Base-by-base conservation (phyloP, 2,113 vertebrate genomes). In the Hippolais icterina region DNA sequence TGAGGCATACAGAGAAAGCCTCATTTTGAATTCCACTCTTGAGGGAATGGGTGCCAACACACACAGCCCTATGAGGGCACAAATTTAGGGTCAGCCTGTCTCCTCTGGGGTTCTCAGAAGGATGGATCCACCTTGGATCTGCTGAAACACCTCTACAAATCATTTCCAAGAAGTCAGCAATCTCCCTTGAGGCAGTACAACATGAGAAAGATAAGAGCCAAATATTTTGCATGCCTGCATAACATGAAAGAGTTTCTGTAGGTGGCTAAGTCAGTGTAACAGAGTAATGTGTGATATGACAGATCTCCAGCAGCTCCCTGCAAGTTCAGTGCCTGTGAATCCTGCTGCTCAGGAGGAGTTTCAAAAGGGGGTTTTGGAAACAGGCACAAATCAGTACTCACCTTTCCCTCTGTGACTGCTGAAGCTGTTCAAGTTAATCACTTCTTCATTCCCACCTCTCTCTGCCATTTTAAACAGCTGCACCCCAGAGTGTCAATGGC, bases 401-500 rank as follows among this genome's bases (percentile, higher is more conserved):
- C 99, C 98, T 98, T 98, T 98, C 68, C 98, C 98, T 76, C 98
- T 97, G 94, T 98, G 99, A 86, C 97, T 97, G 61, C 97, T 98
- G 97, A 99, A 99, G 95, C 97, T 99, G 91, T 97, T 98, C 96
- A 99, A 96, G 92, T 98, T 98, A 96, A 99, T 98, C 21, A 99
- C 98, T 42, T 99, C 99, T 90, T 99, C 98, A 64, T 98, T 99
- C 57, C 97, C 98, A 81, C 95, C 97, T 95, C 98, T 97, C 90
- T 99, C 98, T 96, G 98, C 99, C 99, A 99, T 99, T 92, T 98
- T 98, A 79, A 96, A 85, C 74, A 91, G 84, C 94, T 71, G 53
- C 27, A 83, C 56, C 94, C 81, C 31, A 69, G 95, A n/a, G 97
- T 22, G 37, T 91, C 80, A 98, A 14, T 35, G 85, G 21, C 76